Percentiles rank a stretch among this genome's conserved stretches.
phyloP scores from a whole-genome alignment of 2,113 vertebrate species.

The Felis chaus region DNA sequence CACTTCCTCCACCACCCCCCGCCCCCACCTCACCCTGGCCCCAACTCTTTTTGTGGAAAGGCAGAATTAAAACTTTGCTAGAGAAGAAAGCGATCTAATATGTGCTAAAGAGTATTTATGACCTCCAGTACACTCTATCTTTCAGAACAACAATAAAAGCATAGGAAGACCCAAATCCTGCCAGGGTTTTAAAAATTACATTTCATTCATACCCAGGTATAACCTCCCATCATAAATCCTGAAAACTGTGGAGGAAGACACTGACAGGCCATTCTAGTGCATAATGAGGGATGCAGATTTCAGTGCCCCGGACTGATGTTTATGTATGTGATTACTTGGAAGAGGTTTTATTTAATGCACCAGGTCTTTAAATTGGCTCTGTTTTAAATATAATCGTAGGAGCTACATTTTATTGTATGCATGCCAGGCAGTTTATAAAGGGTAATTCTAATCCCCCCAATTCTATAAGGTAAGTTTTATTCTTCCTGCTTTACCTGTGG shows the following conservation, averaged over 20 bases:
- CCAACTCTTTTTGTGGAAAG: conserved; percentile 25
- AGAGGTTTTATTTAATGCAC: neutral
- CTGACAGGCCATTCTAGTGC: neutral
- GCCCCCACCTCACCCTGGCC: no score
- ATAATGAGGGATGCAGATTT: neutral
- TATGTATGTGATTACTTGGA: neutral
- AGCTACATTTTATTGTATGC: neutral
- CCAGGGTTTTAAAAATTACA: conserved; percentile 41
- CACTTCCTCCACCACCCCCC: no score
- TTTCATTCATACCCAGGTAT: conserved; percentile 25
- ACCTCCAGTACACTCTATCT: neutral
- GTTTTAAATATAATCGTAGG: conserved; percentile 38
- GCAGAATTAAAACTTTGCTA: conserved; percentile 26
- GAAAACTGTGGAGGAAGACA: neutral
- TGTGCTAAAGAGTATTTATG: conserved; percentile 37
- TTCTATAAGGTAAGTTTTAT: neutral
- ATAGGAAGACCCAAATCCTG: conserved; percentile 13
- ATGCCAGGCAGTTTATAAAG: neutral
- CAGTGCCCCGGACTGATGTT: neutral
- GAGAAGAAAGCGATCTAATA: neutral
- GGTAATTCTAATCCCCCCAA: neutral
- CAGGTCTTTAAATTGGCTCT: conserved; percentile 35
- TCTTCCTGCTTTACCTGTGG: neutral
- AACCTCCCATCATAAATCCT: conserved; percentile 52
- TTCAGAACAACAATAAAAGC: conserved; percentile 5